A percentile compares a stretch with the other conserved stretches of the same genome.
These are phyloP conservation scores for Drosophila malerkotliana DNA, from an alignment of 1,140 invertebrate species.

Conservation along the genomic window DNA sequence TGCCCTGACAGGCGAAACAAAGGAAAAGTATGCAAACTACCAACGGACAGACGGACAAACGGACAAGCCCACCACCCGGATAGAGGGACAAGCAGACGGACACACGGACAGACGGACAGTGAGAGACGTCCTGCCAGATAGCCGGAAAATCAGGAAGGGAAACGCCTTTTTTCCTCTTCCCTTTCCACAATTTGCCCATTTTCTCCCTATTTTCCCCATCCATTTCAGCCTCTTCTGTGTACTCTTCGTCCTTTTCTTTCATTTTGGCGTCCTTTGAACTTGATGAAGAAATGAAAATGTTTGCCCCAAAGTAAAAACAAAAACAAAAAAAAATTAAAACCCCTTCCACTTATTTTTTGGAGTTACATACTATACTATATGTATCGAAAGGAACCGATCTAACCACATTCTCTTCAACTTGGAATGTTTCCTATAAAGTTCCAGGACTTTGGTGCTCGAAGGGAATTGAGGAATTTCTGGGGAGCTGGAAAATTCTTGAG, in stretches of 20 bases:
- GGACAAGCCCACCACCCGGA: neutral
- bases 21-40: slow-evolving; percentile 58
- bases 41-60: neutral
- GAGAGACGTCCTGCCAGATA: neutral
- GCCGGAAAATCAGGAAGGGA: slow-evolving; percentile 14
- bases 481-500: slow-evolving; percentile 8
- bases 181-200: slow-evolving; percentile 2
- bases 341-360: neutral
- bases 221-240: neutral
- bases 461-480: neutral
- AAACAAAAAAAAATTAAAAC: neutral
- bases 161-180: slow-evolving; percentile 2
- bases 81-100: neutral
- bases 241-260: slow-evolving; percentile 2
- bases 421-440: slow-evolving; percentile 7
- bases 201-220: neutral
- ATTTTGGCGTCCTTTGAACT: slow-evolving; percentile 22
- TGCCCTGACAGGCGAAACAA: slow-evolving; percentile 54
- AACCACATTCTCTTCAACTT: neutral
- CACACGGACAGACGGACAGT: slow-evolving; percentile 3
- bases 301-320: slow-evolving; percentile 22
- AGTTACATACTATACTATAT: neutral
- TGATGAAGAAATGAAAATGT: slow-evolving; percentile 37
- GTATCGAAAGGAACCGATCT: neutral
- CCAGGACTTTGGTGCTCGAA: neutral